These are phyloP conservation scores for Albula glossodonta DNA, from an alignment of 2,113 vertebrate genomes.

Conservation along the genomic window DNA sequence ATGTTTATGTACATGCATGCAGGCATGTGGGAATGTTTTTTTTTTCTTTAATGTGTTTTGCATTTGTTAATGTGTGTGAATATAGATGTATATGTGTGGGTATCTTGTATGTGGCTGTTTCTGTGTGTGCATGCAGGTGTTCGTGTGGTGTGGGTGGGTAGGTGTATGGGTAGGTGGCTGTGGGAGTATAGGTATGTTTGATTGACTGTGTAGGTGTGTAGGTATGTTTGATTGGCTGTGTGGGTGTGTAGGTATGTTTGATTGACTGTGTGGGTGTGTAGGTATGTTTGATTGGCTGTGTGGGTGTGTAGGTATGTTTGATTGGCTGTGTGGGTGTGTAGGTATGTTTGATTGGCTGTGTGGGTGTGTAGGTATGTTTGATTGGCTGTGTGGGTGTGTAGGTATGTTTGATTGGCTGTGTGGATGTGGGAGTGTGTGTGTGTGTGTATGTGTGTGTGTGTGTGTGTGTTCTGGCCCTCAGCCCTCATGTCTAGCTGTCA, in stretches of 20 bases:
- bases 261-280: not conserved
- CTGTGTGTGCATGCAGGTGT: not conserved
- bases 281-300: not conserved
- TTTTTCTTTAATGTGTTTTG: too few relatives aligned
- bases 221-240: too few relatives aligned
- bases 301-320: too few relatives aligned
- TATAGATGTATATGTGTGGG: too few relatives aligned
- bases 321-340: not conserved
- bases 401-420: not conserved
- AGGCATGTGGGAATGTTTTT: too few relatives aligned
- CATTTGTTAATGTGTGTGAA: too few relatives aligned
- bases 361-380: not conserved
- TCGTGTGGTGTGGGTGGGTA: too few relatives aligned
- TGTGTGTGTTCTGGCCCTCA: not conserved
- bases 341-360: not conserved
- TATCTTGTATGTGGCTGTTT: not conserved
- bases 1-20: too few relatives aligned
- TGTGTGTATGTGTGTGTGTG: not conserved
- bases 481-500: conserved; percentile 6
- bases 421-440: not conserved
- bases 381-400: not conserved
- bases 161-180: too few relatives aligned
- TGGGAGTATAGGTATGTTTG: too few relatives aligned
- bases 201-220: too few relatives aligned
- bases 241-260: too few relatives aligned